Conservation (phyloP, 2,888 invertebrate genomes). For the Koerneria pararmatus region DNA sequence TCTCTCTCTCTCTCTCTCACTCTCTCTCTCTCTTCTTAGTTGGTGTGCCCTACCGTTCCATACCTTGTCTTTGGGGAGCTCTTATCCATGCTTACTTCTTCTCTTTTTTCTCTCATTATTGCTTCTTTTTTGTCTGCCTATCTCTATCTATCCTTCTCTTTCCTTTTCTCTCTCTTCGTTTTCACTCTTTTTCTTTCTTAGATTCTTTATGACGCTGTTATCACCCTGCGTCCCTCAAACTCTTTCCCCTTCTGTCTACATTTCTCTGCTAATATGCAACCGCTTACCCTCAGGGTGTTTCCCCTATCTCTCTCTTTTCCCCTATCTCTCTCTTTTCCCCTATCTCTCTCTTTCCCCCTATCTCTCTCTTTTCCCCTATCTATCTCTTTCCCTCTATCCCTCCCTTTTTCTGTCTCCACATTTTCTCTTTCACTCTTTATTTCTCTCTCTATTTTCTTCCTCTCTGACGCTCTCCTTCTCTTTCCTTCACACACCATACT, state of each 20-base stretch:
- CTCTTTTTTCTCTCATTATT: no score
- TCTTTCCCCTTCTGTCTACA: background rate
- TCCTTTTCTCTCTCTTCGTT: background rate
- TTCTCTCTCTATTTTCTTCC: conserved; percentile 10
- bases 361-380: background rate
- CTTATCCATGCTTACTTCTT: no score
- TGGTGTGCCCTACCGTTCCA: no score
- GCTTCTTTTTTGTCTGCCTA: no score
- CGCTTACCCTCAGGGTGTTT: conserved; percentile 5
- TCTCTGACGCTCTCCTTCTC: conserved; percentile 6
- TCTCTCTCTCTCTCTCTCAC: no score
- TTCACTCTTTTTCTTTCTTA: background rate
- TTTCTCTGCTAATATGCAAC: background rate
- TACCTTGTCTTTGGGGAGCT: no score
- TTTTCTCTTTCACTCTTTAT: background rate
- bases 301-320: conserved; percentile 11
- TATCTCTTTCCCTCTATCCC: background rate
- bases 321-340: background rate
- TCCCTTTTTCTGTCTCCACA: background rate
- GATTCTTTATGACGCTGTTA: background rate
- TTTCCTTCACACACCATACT: no score
- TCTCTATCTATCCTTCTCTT: background rate
- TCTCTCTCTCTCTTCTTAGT: no score
- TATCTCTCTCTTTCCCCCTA: background rate
- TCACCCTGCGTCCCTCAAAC: background rate